phyloP scores from a whole-genome alignment of 2,797 vertebrate genomes.

The Myotis pilosus region DNA sequence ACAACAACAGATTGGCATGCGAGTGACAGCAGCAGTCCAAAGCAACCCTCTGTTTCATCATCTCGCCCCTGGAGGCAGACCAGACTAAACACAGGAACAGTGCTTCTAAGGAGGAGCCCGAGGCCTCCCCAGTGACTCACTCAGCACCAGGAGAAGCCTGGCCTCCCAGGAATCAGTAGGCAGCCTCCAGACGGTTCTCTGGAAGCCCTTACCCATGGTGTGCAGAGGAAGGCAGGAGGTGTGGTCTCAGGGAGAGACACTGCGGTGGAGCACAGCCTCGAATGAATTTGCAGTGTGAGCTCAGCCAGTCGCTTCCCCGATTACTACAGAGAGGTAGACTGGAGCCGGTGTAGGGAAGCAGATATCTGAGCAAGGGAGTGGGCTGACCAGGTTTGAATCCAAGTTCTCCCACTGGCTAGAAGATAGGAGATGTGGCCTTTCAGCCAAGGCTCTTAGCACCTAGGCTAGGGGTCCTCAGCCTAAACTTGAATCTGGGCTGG shows the following conservation, averaged over 20 bases:
- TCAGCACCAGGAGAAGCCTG: not conserved
- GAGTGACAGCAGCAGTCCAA: not conserved
- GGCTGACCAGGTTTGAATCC: not conserved
- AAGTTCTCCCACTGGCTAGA: not conserved
- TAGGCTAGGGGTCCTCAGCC: not conserved
- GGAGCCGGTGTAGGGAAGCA: not conserved
- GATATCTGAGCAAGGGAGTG: not conserved
- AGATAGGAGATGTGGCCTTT: not conserved
- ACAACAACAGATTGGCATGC: not conserved
- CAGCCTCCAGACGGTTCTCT: not conserved
- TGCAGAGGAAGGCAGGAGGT: not conserved
- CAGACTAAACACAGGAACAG: slow-evolving; percentile 6
- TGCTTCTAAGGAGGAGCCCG: not conserved
- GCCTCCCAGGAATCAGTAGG: not conserved
- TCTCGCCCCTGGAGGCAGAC: not conserved
- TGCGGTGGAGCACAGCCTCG: not conserved
- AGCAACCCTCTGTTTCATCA: not conserved
- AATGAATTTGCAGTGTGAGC: not conserved
- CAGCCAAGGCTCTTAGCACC: not conserved
- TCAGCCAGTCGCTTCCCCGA: not conserved
- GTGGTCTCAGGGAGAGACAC: not conserved
- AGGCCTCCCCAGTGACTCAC: not conserved
- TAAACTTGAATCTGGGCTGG: not conserved
- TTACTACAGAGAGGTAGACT: not conserved
- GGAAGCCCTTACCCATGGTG: not conserved